phyloP scores from a whole-genome alignment of 2,113 vertebrate genomes.

The Rhinolophus ferrumequinum region DNA sequence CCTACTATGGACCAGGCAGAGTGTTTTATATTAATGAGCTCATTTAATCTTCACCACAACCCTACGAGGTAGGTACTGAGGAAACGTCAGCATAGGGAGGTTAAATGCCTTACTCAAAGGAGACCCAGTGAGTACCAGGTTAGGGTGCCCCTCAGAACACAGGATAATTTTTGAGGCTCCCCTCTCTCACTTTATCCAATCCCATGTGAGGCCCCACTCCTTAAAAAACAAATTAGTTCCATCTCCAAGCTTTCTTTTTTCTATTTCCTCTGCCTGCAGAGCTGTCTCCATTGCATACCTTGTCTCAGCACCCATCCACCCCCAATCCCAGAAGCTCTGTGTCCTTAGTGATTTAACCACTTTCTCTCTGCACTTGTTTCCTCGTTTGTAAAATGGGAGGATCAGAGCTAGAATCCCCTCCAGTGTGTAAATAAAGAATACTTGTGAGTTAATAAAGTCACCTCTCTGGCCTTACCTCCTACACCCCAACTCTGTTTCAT shows the following conservation, averaged over 20 bases:
- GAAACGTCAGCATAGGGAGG: not conserved
- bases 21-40: constrained; percentile 41
- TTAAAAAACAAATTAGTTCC: constrained; percentile 30
- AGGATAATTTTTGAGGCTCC: constrained; percentile 6
- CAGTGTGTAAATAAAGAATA: constrained; percentile 43
- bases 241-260: constrained; percentile 15
- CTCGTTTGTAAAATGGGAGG: constrained; percentile 8
- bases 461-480: not conserved
- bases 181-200: constrained; percentile 4
- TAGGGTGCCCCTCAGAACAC: not conserved
- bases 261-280: not conserved
- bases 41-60: constrained; percentile 34
- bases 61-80: not conserved
- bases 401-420: constrained; percentile 4
- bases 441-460: constrained; percentile 32
- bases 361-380: constrained; percentile 28
- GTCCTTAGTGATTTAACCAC: constrained; percentile 25
- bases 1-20: constrained; percentile 30
- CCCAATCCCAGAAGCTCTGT: not conserved
- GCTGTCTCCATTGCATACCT: constrained; percentile 33
- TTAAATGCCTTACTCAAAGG: constrained; percentile 23
- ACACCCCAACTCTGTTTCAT: not conserved
- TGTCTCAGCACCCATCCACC: not conserved
- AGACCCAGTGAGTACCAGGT: not conserved
- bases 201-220: not conserved